Base-by-base conservation (phyloP, 2,888 invertebrate species). In the Eulithis prunata region DNA sequence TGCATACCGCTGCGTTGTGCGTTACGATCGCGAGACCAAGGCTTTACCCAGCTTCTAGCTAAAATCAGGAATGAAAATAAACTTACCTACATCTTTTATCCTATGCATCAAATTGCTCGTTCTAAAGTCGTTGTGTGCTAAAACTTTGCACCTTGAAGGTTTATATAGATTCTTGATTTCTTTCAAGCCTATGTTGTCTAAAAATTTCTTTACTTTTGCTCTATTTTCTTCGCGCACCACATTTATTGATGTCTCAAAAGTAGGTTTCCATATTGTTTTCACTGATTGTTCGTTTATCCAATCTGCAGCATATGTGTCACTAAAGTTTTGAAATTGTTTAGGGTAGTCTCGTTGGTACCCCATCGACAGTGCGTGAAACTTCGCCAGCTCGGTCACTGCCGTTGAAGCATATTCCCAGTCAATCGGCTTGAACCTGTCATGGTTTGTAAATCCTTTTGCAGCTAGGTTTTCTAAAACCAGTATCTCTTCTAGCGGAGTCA, bases 321-420 rank as follows among this genome's bases (percentile, higher is more conserved):
- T 47, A 1, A 66, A 32, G 5, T 60, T 41, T 5, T 68, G 52
- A 38, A 78, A 86, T 12, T 74, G 69, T 43, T 81, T 75, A 4
- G 83, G 84, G 36, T 79, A 36, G 46, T 80, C 77, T 36, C 77
- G 74, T 12, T 70, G 72, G 62, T 79, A 78, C 0, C 83, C 85
- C 32, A 86, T 78, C 0, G 86, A 85, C 3, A 86, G 70, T 0
- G 87, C 85, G 63, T 89, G 88, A 36, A 85, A 73, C 64, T 81
- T 83, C 0, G 84, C 87, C 32, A 86, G 64, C 2, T 77, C 78
- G 13, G 68, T 72, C 0, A 81, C 53, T 0, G 80, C 72, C 10
- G 72, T 53, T 0, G 76, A 61, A 0, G 84, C 77, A 13, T 85
- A 81, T 6, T 75, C 74, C 77, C 81, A 82, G 60, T 78, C 73